Conservation (phyloP, 2,888 invertebrate species). For the Pandemis heparana region DNA sequence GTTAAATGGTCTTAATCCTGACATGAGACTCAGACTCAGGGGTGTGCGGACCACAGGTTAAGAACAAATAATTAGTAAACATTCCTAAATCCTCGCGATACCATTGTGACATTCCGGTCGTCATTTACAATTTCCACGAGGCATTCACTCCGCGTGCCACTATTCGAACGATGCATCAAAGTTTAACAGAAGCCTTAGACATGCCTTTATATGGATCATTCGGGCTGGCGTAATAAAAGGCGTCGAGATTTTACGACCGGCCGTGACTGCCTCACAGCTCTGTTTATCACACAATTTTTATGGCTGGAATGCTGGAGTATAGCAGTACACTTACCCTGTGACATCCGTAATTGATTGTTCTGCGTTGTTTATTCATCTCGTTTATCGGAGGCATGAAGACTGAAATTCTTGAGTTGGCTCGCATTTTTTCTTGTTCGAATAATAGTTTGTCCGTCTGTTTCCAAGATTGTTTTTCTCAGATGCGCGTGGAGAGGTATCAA, state of each 20-base stretch:
- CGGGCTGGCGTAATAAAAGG: conserved; percentile 66
- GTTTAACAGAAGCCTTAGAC: conserved; percentile 62
- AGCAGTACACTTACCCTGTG: conserved; percentile 21
- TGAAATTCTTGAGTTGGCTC: background rate
- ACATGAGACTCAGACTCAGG: no score
- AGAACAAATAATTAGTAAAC: no score
- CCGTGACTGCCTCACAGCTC: conserved; percentile 59
- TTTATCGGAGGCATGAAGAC: background rate
- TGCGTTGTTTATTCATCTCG: conserved; percentile 18
- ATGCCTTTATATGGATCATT: conserved; percentile 69
- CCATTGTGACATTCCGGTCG: background rate
- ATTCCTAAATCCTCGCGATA: background rate
- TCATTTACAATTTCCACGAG: background rate
- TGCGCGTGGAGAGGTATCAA: no score
- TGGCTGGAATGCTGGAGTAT: conserved; percentile 45
- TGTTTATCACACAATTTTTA: conserved; percentile 69
- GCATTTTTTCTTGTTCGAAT: background rate
- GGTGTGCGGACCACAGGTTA: no score
- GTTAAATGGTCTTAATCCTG: no score
- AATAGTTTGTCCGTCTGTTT: no score
- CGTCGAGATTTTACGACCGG: conserved; percentile 72
- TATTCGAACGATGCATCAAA: conserved; percentile 62
- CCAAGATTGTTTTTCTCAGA: no score
- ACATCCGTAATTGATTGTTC: conserved; percentile 30
- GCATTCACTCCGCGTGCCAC: conserved; percentile 25